phyloP scores from a whole-genome alignment of 1,140 invertebrate species.

The Drosophila neocordata region DNA sequence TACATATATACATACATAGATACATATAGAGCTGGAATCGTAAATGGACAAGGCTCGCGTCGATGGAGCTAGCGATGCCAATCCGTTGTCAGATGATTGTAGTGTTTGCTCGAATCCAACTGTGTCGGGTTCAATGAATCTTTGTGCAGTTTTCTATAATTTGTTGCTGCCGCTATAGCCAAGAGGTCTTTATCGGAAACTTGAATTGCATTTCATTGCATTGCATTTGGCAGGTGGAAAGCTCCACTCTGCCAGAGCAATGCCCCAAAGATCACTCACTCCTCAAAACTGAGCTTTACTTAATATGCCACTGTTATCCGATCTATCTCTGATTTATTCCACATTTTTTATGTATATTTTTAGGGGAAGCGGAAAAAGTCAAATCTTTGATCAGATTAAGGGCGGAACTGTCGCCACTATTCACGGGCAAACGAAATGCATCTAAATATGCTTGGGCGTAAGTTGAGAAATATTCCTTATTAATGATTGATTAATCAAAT shows the following conservation, averaged over 20 bases:
- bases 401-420: constrained; percentile 81
- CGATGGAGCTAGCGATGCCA: constrained; percentile 34
- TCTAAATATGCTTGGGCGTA: constrained; percentile 83
- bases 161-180: constrained; percentile 53
- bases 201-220: constrained; percentile 59
- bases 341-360: constrained; percentile 28
- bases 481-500: constrained; percentile 7
- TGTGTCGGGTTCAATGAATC: constrained; percentile 72
- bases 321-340: background rate
- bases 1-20: constrained; percentile 3
- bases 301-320: background rate
- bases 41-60: constrained; percentile 45
- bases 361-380: constrained; percentile 83
- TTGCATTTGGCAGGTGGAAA: constrained; percentile 49
- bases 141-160: constrained; percentile 62
- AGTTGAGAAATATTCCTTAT: constrained; percentile 53
- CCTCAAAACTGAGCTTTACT: background rate
- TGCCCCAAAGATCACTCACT: constrained; percentile 35
- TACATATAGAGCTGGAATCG: constrained; percentile 15
- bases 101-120: constrained; percentile 48
- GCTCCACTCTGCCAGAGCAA: constrained; percentile 46
- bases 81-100: constrained; percentile 62
- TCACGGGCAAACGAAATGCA: constrained; percentile 82
- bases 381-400: constrained; percentile 82
- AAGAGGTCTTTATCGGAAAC: constrained; percentile 69